Base-by-base conservation (phyloP, 2,888 invertebrate genomes). In the Luperina nickerlii region DNA sequence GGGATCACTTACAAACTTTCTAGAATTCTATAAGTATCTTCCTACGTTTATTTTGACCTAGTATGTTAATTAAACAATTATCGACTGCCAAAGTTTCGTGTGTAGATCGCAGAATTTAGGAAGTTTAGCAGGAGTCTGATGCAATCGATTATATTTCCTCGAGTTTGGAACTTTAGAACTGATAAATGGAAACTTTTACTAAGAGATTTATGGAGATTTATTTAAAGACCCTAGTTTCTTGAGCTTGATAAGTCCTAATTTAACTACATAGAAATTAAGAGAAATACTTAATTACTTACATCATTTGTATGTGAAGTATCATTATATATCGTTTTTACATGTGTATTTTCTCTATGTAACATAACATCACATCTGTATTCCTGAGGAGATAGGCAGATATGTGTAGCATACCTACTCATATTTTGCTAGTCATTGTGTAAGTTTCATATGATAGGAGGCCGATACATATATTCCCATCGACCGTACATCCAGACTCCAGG, bases 61-160 rank as follows among this genome's bases (percentile, higher is more conserved):
- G 69, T 83, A 83, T 78, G 78, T 74, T 71, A 83, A 82, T 82
- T 67, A 76, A 60, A 71, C 73, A 84, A 84, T 84, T 83, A 80
- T 80, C 83, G 63, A 27, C 70, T 60, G 62, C 27, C 70, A 38
- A 84, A 84, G 57, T 81, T 83, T 70, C 48, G 13, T 73, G n/a
- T 70, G n/a, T 45, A 45, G 48, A 18, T 51, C 60, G 45, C 27
- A 32, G 13, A 65, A 60, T 72, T 51, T 72, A 78, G 72, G n/a
- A 84, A 76, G 57, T 84, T 67, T 13, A 45, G 15, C 62, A 15
- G 57, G 57, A 76, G 51, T 67, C 45, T 38, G 38, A n/a, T 70
- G 45, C 51, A 38, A 83, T 65, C 73, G 67, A 84, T 71, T 57
- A 15, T 63, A 18, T 54, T 69, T 65, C 38, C 65, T 32, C 51